Evolutionary conservation across 1,140 invertebrate species (phyloP).

Genomic region (Brachionus calyciflorus): DNA sequence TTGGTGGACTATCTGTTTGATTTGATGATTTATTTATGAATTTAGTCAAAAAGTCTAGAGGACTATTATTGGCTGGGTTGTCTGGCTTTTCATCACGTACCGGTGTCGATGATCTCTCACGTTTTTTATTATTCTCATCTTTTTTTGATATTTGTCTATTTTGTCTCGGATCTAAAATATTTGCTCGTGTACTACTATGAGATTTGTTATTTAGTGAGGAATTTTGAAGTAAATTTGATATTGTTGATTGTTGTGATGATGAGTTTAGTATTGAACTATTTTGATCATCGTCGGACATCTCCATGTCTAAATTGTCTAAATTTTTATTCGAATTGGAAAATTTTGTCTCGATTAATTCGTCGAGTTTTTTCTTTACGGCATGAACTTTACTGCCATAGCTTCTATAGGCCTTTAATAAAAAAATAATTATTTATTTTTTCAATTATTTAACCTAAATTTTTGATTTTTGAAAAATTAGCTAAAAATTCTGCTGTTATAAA

Average conservation of each 20-base stretch:
- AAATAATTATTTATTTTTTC: background rate
- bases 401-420: conserved; percentile 26
- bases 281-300: conserved; percentile 44
- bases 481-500: no score
- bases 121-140: background rate
- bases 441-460: background rate
- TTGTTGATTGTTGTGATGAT: background rate
- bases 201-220: no score
- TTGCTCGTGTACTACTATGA: background rate
- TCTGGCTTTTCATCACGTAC: conserved; percentile 34
- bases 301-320: conserved; percentile 40
- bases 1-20: background rate
- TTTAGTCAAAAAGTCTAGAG: conserved; percentile 40
- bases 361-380: conserved; percentile 14
- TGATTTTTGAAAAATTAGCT: conserved; percentile 60
- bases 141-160: background rate
- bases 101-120: background rate
- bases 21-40: conserved; percentile 35
- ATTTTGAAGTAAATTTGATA: background rate
- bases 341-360: conserved; percentile 14
- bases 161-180: background rate
- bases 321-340: conserved; percentile 34
- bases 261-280: background rate
- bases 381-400: conserved; percentile 35
- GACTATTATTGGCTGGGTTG: background rate